Evolutionary conservation across 2,888 invertebrate species (phyloP), one percentile per base, ranked within the genome.

Genomic region (Drosophila diplacantha): DNA sequence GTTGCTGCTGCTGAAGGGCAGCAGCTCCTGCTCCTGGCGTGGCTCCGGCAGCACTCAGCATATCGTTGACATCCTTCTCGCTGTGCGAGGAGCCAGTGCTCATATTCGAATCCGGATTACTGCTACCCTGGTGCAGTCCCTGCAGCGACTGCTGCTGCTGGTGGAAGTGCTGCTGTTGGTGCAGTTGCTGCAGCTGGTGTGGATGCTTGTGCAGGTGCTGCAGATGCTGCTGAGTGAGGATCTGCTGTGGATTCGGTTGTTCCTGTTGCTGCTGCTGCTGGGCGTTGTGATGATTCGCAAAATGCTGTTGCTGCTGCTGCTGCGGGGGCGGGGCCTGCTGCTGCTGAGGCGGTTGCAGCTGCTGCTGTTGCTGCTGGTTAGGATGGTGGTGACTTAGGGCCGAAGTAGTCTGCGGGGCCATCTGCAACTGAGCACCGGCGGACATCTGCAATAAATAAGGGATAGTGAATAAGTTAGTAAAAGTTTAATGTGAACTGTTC

Each of bases 31-130:
- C 57, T 49, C 57, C 59, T 51, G 72, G 24, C 53, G 69, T 22
- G 38, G 73, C 39, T 51, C 60, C 43, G 61, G 75, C 35, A 49
- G 50, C 47, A 65, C 79, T 82, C 68, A 86, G 75, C 84, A 87
- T 85, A 75, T 87, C 87, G 67, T 80, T 83, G 73, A 87, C 87
- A 88, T 96, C 96, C 92, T 96, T 96, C 91, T 96, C 96, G 91
- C 96, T 96, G 90, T 96, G 96, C 89, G 96, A 96, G 89, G 96
- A 96, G 92, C 96, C 96, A 92, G 96, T 96, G 93, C 96, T 97
- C 94, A 96, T 95, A 92, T 97, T 97, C 91, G 97, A 97, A 93
- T 96, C 96, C 92, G 96, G 96, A 93, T 93, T 96, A 92, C 95
- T 87, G 78, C 86, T 87, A 52, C 85, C 85, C 62, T 71, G 75